Evolutionary conservation across 2,797 vertebrate genomes (phyloP).

Genomic region (Parambassis ranga): DNA sequence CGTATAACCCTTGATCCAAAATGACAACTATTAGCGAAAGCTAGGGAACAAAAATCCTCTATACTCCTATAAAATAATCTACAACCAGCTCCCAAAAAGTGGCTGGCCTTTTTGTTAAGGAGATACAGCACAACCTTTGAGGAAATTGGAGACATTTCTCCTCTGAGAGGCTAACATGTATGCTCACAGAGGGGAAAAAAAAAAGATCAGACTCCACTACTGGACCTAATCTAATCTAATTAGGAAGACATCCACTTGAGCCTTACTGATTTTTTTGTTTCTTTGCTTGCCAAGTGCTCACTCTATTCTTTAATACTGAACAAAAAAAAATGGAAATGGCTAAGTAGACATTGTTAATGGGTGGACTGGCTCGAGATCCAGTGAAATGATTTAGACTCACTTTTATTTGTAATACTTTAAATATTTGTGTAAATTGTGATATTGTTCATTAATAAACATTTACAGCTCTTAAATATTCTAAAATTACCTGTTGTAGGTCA

Average conservation of each 20-base stretch:
- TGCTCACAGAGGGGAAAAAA: constrained; percentile 2
- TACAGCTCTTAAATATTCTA: too few relatives aligned
- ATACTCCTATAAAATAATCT: constrained; percentile 1
- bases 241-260: constrained; percentile 46
- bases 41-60: not conserved
- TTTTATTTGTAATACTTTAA: not conserved
- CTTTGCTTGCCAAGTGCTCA: constrained; percentile 25
- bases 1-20: not conserved
- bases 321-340: constrained; percentile 13
- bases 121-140: not conserved
- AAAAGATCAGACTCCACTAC: constrained; percentile 31
- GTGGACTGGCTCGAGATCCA: not conserved
- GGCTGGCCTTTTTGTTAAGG: constrained; percentile 6
- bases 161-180: not conserved
- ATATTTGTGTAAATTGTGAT: too few relatives aligned
- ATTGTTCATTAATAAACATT: too few relatives aligned
- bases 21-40: not conserved
- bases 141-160: constrained; percentile 33
- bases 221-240: constrained; percentile 54
- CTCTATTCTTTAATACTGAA: constrained; percentile 19
- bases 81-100: not conserved
- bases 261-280: constrained; percentile 25
- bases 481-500: too few relatives aligned
- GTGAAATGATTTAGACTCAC: not conserved
- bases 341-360: constrained; percentile 5